Conservation (phyloP, 1,140 invertebrate species). For the Chironomus tepperi region DNA sequence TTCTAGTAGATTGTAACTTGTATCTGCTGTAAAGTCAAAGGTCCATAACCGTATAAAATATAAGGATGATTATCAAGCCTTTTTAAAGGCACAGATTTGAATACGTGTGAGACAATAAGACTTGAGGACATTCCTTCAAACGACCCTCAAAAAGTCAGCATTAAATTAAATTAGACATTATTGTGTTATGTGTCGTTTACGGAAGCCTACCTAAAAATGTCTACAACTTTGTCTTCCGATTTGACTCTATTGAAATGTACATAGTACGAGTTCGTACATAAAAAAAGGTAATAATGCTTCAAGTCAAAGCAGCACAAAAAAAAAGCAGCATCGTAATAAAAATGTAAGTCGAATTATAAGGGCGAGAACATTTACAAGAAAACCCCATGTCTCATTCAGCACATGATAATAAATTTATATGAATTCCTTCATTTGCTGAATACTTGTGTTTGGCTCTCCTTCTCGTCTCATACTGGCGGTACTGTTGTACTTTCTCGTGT, state of each 20-base stretch:
- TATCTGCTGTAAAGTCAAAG: not conserved
- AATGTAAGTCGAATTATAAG: constrained; percentile 12
- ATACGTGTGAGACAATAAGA: too few species aligned
- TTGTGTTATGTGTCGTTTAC: too few species aligned
- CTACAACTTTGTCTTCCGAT: too few species aligned
- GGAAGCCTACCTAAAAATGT: too few species aligned
- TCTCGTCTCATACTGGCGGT: not conserved
- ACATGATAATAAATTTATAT: constrained; percentile 23
- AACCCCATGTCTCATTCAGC: constrained; percentile 20
- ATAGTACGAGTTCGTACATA: too few species aligned
- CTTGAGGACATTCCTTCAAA: not conserved
- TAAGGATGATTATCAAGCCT: not conserved
- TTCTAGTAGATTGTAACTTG: not conserved
- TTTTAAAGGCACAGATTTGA: not conserved
- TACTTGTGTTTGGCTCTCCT: not conserved
- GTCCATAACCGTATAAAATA: not conserved
- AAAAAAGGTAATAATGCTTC: not conserved
- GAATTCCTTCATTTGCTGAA: not conserved
- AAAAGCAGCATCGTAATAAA: constrained; percentile 3
- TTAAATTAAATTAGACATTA: constrained; percentile 7
- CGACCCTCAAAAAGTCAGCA: not conserved
- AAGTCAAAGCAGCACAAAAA: not conserved
- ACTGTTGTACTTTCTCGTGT: constrained; percentile 18
- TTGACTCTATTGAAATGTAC: too few species aligned
- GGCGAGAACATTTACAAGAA: constrained; percentile 19